Base-by-base conservation (phyloP, 2,797 vertebrate genomes). In the Dromococcyx pavoninus region DNA sequence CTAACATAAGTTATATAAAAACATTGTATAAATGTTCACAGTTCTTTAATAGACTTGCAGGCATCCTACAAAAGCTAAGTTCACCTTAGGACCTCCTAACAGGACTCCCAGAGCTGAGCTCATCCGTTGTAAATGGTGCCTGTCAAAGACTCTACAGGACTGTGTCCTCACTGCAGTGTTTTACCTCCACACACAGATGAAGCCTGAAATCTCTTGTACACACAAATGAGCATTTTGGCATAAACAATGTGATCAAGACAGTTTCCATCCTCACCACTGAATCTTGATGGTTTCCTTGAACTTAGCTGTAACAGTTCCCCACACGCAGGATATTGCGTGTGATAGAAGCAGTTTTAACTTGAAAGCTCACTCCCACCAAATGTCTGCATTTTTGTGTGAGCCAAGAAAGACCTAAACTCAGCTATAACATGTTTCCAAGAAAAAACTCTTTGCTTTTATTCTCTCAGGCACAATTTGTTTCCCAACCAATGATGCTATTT, bases 141-240 rank as follows among this genome's bases (percentile, higher is more conserved):
- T 82, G 60, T 54, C 61, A 71, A 73, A 66, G 60, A 28, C 56
- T 86, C 53, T 4, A 1, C 37, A 21, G 33, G 17, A 41, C 46
- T 76, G 44, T 50, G 7, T 25, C n/a, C 18, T 43, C 33, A 25
- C 57, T 71, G 79, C 73, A 88, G 64, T 33, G 46, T 62, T 84
- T 89, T 83, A 91, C 94, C 82, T 94, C 95, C 87, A 83, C 32
- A 37, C 53, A 74, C 51, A 92, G 93, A 92, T 54, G 81, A 93
- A 86, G 82, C 21, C 70, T 93, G 64, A 65, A 80, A 91, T 88
- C 72, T 85, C 86, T 77, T 57, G 51, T 41, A 57, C 33, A 62
- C 80, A 93, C 77, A 96, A 97, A 97, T 86, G 96, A 97, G 96
- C 96, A 97, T 96, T 97, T 96, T 97, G 96, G 96, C 96, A 97